Evolutionary conservation across 2,797 vertebrate species (phyloP), one percentile per base, ranked within the genome.

Genomic region (Sparus aurata): DNA sequence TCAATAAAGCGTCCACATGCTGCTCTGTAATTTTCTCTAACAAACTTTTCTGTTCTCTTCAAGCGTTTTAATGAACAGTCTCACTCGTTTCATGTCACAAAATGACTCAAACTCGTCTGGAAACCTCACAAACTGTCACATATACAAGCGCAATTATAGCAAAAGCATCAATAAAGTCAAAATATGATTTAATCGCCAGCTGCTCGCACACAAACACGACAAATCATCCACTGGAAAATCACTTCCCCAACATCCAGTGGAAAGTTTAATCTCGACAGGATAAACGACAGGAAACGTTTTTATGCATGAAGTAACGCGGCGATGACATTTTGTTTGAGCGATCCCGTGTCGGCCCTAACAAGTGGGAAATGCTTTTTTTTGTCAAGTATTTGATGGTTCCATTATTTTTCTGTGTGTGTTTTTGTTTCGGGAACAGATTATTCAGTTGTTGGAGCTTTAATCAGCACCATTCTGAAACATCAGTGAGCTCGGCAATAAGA

Each of bases 191-290:
- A 7, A 69, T 16, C 27, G 12, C 53, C 65, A 46, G 17, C 41
- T 47, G 67, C 67, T 69, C 67, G 16, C 67, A 34, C 41, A n/a
- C 13, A 69, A 55, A 22, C 10, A 18, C 6, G 11, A 65, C 9
- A 18, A 46, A 46, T 46, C 4, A 34, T 20, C 18, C 18, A 20
- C 3, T n/a, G 12, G 62, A 45, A 34, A 34, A 34, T 34, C 34
- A 9, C 34, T 34, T 34, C 34, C 34, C 7, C 34, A 34, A 6
- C 34, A 34, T 34, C 34, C 34, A 2, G 57, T 13, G 30, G 11
- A n/a, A 34, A 55, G 53, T 27, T 55, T 25, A 17, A 27, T 25
- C 53, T 25, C 13, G 16, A 55, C 25, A 34, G 10, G 25, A 34
- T 57, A 30, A 30, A 57, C 18, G 55, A 58, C 17, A 58, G 53